Base-by-base conservation (phyloP, 2,113 vertebrate genomes). In the Varanus salvator region DNA sequence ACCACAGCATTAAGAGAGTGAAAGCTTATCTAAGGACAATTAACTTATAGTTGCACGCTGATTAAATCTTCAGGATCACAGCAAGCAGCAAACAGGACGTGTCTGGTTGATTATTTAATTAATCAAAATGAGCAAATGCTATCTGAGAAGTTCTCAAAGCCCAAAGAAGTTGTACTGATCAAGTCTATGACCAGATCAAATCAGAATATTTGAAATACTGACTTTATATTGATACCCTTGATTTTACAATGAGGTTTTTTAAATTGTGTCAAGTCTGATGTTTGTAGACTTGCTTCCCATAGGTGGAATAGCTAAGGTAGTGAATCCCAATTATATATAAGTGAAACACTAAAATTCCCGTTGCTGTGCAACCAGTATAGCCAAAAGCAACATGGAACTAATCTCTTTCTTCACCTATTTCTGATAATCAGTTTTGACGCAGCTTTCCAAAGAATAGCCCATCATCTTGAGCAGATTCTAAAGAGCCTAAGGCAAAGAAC, bases 31-130 rank as follows among this genome's bases (percentile, higher is more conserved):
- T 94, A 95, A 95, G 52, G 85, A 80, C 93, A 96, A 96, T 96
- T 97, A 94, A 96, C 89, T 95, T 97, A 93, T 90, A 72, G 77
- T 95, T 94, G 72, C 68, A 80, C 90, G 82, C 95, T 87, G 95
- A 94, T 94, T 90, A 95, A 95, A 93, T 96, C 94, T 96, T 95
- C 94, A 90, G 95, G 90, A 95, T 96, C 94, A 92, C 75, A 85
- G 80, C 87, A 52, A 96, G 86, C 81, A 91, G 92, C 92, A 95
- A 97, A 91, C 91, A 94, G 94, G 94, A 95, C 92, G 85, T 95
- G 52, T 96, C 91, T 96, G 83, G 92, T 90, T 96, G 93, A 95
- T 96, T 92, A 95, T 92, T 94, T 96, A 96, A 97, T 96, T 96
- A 95, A 94, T 88, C 25, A 19, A 96, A 93, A 80, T 92, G 92